Evolutionary conservation across 2,113 vertebrate species (phyloP).

Genomic region (Nansenia antarctica): DNA sequence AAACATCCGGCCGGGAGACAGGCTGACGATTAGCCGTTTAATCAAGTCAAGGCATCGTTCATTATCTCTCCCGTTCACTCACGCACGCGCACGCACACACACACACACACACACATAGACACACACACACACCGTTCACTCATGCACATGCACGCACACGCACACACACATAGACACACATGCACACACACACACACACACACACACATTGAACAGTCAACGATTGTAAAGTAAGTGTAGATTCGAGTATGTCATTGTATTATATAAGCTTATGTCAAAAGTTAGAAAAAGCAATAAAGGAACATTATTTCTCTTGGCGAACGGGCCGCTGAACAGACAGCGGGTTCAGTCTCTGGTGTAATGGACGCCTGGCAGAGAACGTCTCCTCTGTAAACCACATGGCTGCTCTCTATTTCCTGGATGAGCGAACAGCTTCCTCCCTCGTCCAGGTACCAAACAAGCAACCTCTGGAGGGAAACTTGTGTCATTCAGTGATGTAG

Average conservation of each 20-base stretch:
- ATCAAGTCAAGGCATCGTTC: constrained; percentile 51
- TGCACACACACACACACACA: constrained; percentile 14
- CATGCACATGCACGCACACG: not conserved
- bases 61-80: no score
- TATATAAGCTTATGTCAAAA: no score
- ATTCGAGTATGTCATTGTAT: not conserved
- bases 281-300: no score
- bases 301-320: not conserved
- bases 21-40: constrained; percentile 52
- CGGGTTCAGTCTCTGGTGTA: not conserved
- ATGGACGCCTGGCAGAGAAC: constrained; percentile 8
- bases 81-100: no score
- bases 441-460: constrained; percentile 51
- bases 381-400: not conserved
- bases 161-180: no score
- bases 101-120: no score
- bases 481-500: constrained; percentile 43
- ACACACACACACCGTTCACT: no score
- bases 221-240: no score
- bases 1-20: constrained; percentile 55
- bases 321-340: not conserved
- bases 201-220: no score
- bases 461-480: constrained; percentile 53
- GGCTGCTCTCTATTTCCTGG: constrained; percentile 12
- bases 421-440: constrained; percentile 1